A percentile compares a stretch with the other conserved stretches of the same genome.
Conservation (phyloP, 2,113 vertebrate species). For the Tupaia chinensis region DNA sequence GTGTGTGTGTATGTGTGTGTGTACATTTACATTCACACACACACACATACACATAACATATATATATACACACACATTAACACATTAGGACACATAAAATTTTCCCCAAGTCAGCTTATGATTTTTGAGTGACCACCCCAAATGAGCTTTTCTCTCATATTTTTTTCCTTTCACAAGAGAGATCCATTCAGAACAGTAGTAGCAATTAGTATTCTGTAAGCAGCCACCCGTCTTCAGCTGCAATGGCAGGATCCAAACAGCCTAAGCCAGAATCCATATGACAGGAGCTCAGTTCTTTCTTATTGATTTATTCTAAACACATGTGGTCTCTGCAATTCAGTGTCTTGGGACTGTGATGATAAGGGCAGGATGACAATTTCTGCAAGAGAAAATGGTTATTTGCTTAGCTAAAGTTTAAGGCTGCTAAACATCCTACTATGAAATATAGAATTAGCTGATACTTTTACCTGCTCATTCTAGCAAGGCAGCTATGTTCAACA, state of each 20-base stretch:
- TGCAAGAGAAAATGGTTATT: constrained; percentile 64
- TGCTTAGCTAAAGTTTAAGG: constrained; percentile 51
- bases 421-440: neutral
- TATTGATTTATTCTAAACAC: constrained; percentile 79
- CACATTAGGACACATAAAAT: neutral
- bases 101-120: constrained; percentile 47
- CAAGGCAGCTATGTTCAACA: constrained; percentile 57
- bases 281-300: constrained; percentile 69
- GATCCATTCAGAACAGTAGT: constrained; percentile 67
- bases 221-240: constrained; percentile 70
- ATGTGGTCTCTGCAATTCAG: constrained; percentile 63
- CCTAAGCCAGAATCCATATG: constrained; percentile 72
- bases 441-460: constrained; percentile 14
- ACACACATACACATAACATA: neutral
- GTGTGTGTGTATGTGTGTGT: neutral
- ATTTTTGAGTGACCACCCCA: constrained; percentile 73
- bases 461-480: constrained; percentile 48
- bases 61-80: neutral
- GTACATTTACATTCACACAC: neutral
- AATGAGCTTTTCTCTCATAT: constrained; percentile 69
- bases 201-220: constrained; percentile 77
- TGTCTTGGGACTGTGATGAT: constrained; percentile 42
- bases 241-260: constrained; percentile 65
- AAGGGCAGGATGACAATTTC: constrained; percentile 66
- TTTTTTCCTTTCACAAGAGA: constrained; percentile 65